Conservation (phyloP, 2,113 vertebrate species). For the Hippoglossus stenolepis region DNA sequence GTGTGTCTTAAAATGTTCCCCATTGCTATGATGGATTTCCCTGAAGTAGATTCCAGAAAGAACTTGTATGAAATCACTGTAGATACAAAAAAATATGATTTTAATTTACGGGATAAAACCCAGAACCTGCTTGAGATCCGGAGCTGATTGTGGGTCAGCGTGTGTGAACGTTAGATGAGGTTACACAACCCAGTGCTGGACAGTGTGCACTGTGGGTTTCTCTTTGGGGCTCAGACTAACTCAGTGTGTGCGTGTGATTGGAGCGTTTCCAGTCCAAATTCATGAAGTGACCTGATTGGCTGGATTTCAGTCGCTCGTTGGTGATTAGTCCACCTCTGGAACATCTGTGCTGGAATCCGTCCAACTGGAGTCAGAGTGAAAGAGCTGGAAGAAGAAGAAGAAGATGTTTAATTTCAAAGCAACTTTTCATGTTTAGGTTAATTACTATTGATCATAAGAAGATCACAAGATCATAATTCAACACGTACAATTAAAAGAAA, state of each 20-base stretch:
- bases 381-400: slow-evolving; percentile 1
- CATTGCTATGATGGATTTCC: too few species aligned
- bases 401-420: neutral
- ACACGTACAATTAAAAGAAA: neutral
- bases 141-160: neutral
- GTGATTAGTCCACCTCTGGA: slow-evolving; percentile 22
- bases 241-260: neutral
- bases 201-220: too few species aligned
- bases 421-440: too few species aligned
- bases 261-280: neutral
- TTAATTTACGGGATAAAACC: too few species aligned
- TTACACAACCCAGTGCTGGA: too few species aligned
- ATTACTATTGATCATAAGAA: neutral
- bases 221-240: too few species aligned
- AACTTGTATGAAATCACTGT: too few species aligned
- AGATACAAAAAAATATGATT: too few species aligned
- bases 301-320: slow-evolving; percentile 33
- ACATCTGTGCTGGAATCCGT: slow-evolving; percentile 34
- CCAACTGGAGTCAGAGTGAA: slow-evolving; percentile 7
- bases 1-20: too few species aligned
- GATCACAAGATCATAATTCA: neutral
- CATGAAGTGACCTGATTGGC: slow-evolving; percentile 23
- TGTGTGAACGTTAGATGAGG: neutral
- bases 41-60: too few species aligned
- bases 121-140: too few species aligned